These are phyloP conservation scores for Malacoctenus gilli DNA, from an alignment of 2,797 vertebrate genomes.

Conservation along the genomic window DNA sequence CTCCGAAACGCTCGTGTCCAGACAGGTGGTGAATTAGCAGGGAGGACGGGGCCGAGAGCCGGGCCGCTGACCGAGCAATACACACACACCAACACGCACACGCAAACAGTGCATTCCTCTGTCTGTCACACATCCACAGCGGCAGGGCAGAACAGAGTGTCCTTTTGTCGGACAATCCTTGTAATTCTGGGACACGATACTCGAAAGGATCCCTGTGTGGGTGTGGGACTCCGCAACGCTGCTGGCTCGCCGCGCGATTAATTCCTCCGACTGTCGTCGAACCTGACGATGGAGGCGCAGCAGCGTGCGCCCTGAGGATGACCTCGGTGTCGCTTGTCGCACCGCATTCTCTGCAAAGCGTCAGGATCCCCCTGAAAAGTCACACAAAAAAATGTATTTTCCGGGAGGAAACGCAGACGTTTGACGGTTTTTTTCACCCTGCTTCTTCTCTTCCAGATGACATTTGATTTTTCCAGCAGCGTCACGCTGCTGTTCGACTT, in stretches of 20 bases:
- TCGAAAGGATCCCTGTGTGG: no score
- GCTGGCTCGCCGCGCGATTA: no score
- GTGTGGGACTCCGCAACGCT: no score
- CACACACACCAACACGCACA: conserved; percentile 1
- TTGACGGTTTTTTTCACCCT: no score
- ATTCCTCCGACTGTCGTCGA: no score
- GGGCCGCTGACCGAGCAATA: not conserved
- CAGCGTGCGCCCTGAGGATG: no score
- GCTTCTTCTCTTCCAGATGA: conserved; percentile 83
- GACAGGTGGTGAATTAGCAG: conserved; percentile 26
- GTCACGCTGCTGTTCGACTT: conserved; percentile 92
- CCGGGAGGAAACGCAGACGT: no score
- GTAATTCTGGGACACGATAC: conserved; percentile 2
- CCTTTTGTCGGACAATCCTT: conserved; percentile 35
- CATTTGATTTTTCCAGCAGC: conserved; percentile 85
- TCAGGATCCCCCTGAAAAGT: no score
- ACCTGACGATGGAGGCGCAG: no score
- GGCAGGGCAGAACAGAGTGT: conserved; percentile 40
- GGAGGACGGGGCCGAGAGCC: not conserved
- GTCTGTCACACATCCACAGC: conserved; percentile 30
- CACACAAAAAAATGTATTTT: no score
- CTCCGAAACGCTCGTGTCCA: conserved; percentile 13
- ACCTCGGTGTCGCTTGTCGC: no score
- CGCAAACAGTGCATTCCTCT: conserved; percentile 40
- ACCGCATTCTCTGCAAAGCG: no score